These are phyloP conservation scores for Phrynocephalus versicolor DNA, from an alignment of 2,113 vertebrate genomes.

Conservation along the genomic window DNA sequence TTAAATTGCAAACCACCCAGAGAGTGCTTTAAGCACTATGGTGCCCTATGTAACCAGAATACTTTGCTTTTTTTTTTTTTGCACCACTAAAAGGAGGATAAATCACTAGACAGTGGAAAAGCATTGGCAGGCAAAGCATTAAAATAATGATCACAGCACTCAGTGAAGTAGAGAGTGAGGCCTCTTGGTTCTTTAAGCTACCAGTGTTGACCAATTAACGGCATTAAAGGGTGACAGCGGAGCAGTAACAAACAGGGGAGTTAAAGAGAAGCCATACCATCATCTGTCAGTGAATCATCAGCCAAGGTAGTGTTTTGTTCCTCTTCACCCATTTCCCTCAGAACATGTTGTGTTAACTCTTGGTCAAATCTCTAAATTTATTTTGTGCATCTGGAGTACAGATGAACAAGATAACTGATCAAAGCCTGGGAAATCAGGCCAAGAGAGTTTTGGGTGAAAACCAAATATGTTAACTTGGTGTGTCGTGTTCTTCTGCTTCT, in stretches of 20 bases:
- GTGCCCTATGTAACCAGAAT: no score
- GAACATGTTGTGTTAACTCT: constrained; percentile 5
- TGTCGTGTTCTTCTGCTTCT: neutral
- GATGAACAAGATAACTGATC: constrained; percentile 21
- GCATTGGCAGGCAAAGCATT: no score
- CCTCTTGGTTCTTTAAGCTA: constrained; percentile 36
- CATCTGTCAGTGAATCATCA: constrained; percentile 17
- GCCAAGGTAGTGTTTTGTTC: constrained; percentile 28
- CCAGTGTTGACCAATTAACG: constrained; percentile 17
- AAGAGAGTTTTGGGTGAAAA: neutral
- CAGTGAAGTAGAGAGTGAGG: neutral
- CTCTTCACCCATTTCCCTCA: neutral
- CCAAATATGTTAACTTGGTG: neutral
- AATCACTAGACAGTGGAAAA: neutral
- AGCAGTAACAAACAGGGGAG: constrained; percentile 23
- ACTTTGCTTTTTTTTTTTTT: no score
- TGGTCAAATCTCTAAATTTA: constrained; percentile 8
- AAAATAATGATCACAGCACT: neutral
- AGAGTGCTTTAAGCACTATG: no score
- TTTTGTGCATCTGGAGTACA: constrained; percentile 27
- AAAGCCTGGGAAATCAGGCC: constrained; percentile 24
- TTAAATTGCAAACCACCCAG: no score
- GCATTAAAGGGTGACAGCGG: constrained; percentile 32
- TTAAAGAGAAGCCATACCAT: constrained; percentile 2
- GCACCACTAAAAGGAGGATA: constrained; percentile 8